A percentile compares a stretch with the other conserved stretches of the same genome.
phyloP scores from a whole-genome alignment of 2,888 invertebrate species.

The Choristoneura rosaceana region DNA sequence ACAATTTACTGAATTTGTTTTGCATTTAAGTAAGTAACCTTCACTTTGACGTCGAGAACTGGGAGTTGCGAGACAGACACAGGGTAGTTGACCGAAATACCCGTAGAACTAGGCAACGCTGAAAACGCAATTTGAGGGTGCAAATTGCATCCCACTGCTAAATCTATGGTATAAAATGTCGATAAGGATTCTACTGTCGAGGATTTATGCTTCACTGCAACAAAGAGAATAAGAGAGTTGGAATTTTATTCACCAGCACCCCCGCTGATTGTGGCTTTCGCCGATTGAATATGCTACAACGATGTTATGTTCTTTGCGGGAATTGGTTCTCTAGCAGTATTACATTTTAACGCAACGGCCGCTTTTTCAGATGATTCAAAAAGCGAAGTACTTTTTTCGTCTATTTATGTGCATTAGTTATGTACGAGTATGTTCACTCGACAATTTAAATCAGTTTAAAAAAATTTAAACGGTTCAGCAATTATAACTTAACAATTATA shows the following conservation, averaged over 20 bases:
- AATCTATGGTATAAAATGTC: slow-evolving; percentile 55
- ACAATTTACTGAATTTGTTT: slow-evolving; percentile 29
- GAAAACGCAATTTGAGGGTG: slow-evolving; percentile 60
- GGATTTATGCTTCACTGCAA: slow-evolving; percentile 52
- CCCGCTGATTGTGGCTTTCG: slow-evolving; percentile 37
- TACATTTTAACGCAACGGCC: background rate
- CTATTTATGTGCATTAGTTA: no score
- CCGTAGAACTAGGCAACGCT: slow-evolving; percentile 48
- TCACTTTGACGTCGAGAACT: slow-evolving; percentile 13
- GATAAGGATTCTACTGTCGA: slow-evolving; percentile 52
- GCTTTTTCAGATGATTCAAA: no score
- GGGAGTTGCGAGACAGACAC: background rate
- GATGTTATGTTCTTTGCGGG: slow-evolving; percentile 18
- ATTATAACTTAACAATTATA: no score
- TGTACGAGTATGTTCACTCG: no score
- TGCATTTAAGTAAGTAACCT: slow-evolving; percentile 16
- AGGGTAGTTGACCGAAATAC: slow-evolving; percentile 53
- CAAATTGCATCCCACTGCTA: slow-evolving; percentile 60
- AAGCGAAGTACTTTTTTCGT: no score
- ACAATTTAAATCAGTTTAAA: no score
- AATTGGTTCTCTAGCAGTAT: slow-evolving; percentile 8
- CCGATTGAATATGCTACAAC: slow-evolving; percentile 44
- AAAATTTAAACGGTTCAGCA: no score
- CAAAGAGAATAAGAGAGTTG: slow-evolving; percentile 47
- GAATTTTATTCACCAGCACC: slow-evolving; percentile 43